phyloP scores from a whole-genome alignment of 2,888 invertebrate species.

The Mimas tiliae region DNA sequence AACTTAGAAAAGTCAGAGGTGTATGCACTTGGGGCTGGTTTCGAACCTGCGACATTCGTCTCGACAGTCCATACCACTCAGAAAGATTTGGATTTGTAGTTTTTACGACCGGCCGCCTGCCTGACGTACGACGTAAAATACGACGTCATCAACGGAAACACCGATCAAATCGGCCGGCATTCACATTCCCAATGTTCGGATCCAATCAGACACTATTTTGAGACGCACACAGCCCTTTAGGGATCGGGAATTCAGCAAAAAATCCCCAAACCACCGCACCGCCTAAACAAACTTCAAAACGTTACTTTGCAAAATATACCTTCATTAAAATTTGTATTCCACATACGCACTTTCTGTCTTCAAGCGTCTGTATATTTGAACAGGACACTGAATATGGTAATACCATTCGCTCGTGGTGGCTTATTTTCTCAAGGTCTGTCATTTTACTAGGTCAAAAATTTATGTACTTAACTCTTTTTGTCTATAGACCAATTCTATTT shows the following conservation, averaged over 20 bases:
- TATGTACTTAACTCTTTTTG: not conserved
- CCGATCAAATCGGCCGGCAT: not conserved
- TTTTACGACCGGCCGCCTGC: too few relatives aligned
- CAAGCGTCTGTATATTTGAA: conserved; percentile 42
- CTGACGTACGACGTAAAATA: not conserved
- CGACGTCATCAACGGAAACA: not conserved
- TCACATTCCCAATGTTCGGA: conserved; percentile 4
- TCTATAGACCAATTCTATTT: too few relatives aligned
- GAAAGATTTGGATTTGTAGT: too few relatives aligned
- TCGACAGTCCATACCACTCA: too few relatives aligned
- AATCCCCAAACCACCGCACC: conserved; percentile 36
- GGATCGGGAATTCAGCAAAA: conserved; percentile 46
- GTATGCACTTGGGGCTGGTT: too few relatives aligned
- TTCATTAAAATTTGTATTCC: conserved; percentile 57
- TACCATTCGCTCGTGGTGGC: conserved; percentile 12
- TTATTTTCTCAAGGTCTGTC: not conserved
- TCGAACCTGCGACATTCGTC: too few relatives aligned
- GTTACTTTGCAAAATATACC: conserved; percentile 52
- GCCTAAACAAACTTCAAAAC: conserved; percentile 59
- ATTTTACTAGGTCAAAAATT: not conserved
- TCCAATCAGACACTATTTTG: conserved; percentile 28
- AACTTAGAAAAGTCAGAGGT: too few relatives aligned
- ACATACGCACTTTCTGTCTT: conserved; percentile 35
- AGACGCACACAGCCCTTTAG: conserved; percentile 13
- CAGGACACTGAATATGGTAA: conserved; percentile 39